Conservation (phyloP, 2,113 vertebrate genomes). For the Glaucomys volans region DNA sequence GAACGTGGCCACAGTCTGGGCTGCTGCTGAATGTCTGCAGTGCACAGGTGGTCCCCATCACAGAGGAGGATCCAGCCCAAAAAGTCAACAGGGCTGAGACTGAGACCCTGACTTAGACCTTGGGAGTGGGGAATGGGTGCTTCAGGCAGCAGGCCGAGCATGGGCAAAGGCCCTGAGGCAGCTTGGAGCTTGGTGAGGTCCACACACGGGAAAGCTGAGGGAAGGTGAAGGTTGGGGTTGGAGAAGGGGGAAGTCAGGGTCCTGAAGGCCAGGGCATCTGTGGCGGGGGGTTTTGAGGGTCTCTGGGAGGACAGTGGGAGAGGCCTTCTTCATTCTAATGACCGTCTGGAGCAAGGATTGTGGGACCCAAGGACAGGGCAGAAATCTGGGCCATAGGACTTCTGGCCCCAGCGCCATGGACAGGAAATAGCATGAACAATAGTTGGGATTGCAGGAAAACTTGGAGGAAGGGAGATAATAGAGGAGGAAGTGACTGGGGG, state of each 20-base stretch:
- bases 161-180: background rate
- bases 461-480: constrained; percentile 22
- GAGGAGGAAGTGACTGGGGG: accelerated
- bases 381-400: background rate
- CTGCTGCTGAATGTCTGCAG: background rate
- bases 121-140: background rate
- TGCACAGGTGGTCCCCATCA: background rate
- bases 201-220: background rate
- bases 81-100: background rate
- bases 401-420: accelerated
- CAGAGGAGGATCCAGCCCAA: background rate
- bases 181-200: background rate
- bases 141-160: background rate
- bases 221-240: background rate
- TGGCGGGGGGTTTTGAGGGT: too few relatives aligned
- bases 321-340: background rate
- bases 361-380: background rate
- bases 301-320: too few relatives aligned
- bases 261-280: accelerated
- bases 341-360: background rate
- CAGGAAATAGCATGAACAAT: background rate
- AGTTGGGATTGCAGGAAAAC: background rate
- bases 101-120: background rate
- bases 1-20: background rate
- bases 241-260: too few relatives aligned